Evolutionary conservation across 2,113 vertebrate species (phyloP), one percentile per base, ranked within the genome.

Genomic region (Triplophysa siluroides): DNA sequence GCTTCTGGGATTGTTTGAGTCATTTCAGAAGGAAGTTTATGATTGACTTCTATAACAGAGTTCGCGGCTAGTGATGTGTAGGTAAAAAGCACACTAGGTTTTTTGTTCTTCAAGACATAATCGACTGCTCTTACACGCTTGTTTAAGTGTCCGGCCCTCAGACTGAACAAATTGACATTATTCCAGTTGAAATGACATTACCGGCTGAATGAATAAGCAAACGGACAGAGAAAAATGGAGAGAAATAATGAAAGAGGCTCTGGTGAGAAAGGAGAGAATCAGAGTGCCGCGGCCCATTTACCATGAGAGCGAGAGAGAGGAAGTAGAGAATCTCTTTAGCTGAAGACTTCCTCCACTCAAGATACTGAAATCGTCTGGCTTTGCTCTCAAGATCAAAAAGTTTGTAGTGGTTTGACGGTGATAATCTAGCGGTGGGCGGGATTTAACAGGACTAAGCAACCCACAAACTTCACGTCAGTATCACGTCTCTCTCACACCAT

Each of bases 141-240:
- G 75, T 38, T 69, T 24, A 33, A 14, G 33, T 47, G 56, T 56
- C 66, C 13, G 63, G 38, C 43, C 65, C 67, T 78, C 41, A n/a
- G 70, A n/a, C 58, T 33, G 43, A 69, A 70, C 72, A 63, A 69
- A 79, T 54, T 56, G 43, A 78, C 73, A 81, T 84, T 78, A 78
- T 76, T 73, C 72, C 69, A 64, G 83, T 24, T 77, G 79, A 78
- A 81, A 76, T 72, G 62, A 56, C 74, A 50, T 50, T 68, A 47
- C 58, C 41, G 66, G 45, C 9, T 73, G 75, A 81, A 21, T 21
- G 62, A 69, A 24, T 56, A 61, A 64, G 64, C 47, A 60, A 52
- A 70, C 54, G 21, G n/a, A 60, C n/a, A 26, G 7, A 75, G 24
- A 61, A 78, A 71, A 62, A 33, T 67, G 60, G 23, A 73, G 60